A percentile compares a stretch with the other conserved stretches of the same genome.
These are phyloP conservation scores for Ectemnius cavifrons DNA, from an alignment of 2,888 invertebrate species.

Conservation along the genomic window DNA sequence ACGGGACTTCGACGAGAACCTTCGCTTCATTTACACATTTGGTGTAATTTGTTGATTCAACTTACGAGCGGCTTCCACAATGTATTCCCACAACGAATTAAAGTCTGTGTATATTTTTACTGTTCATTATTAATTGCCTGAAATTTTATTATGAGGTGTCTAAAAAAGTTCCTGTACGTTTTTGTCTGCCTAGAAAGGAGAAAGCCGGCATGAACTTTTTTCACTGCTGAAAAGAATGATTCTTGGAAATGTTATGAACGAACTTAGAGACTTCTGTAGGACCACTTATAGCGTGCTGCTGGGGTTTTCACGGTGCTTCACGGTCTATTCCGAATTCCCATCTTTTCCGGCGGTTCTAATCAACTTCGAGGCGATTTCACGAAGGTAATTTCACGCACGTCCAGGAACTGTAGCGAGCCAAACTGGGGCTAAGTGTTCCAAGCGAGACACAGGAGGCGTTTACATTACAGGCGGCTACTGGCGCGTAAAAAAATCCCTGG, in stretches of 20 bases:
- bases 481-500: conserved; percentile 49
- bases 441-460: conserved; percentile 39
- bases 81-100: too few relatives aligned
- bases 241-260: too few relatives aligned
- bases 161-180: too few relatives aligned
- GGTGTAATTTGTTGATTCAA: background rate
- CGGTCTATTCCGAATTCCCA: conserved; percentile 25
- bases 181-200: background rate
- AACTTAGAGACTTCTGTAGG: too few relatives aligned
- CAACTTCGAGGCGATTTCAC: conserved; percentile 47
- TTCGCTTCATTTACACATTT: conserved; percentile 51
- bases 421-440: conserved; percentile 25
- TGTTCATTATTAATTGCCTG: too few relatives aligned
- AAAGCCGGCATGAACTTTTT: conserved; percentile 17
- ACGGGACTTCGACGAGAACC: conserved; percentile 42
- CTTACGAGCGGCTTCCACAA: too few relatives aligned
- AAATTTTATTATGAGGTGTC: too few relatives aligned
- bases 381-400: conserved; percentile 21
- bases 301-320: conserved; percentile 29
- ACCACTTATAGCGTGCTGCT: too few relatives aligned
- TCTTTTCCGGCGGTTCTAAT: conserved; percentile 24
- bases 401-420: conserved; percentile 18
- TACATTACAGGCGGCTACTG: conserved; percentile 20
- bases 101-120: too few relatives aligned
- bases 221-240: background rate